These are phyloP conservation scores for Axis porcinus DNA, from an alignment of 2,113 vertebrate genomes.

Conservation along the genomic window DNA sequence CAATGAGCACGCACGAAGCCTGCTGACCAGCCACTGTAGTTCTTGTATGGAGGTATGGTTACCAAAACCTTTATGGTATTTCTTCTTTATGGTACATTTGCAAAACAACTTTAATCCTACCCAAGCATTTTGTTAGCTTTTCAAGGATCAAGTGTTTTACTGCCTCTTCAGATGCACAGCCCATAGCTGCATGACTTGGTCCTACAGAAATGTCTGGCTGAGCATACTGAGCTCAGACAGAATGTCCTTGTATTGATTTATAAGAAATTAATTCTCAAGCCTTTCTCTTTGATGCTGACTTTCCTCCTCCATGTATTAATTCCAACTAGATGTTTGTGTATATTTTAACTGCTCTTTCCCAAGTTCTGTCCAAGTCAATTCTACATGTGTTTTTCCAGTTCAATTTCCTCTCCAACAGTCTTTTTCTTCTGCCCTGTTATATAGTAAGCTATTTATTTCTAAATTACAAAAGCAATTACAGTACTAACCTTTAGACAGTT, in stretches of 20 bases:
- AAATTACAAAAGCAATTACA: background rate
- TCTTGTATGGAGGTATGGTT: background rate
- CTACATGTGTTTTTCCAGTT: background rate
- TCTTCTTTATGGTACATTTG: background rate
- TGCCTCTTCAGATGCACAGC: background rate
- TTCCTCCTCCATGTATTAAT: background rate
- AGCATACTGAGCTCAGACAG: background rate
- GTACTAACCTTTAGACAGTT: background rate
- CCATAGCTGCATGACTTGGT: background rate
- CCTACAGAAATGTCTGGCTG: background rate
- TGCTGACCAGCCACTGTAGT: background rate
- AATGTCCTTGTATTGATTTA: background rate
- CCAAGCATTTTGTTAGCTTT: background rate
- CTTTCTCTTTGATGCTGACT: background rate
- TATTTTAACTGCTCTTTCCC: background rate
- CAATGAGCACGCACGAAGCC: accelerated
- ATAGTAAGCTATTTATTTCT: background rate
- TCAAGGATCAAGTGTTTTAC: background rate
- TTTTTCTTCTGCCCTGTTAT: background rate
- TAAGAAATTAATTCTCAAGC: background rate
- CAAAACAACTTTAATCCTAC: background rate
- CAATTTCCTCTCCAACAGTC: background rate
- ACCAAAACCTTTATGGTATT: background rate
- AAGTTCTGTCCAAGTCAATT: background rate
- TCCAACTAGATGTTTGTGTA: background rate